Evolutionary conservation across 1,140 invertebrate genomes (phyloP), one percentile per base, ranked within the genome.

Genomic region (Neodiprion lecontei): DNA sequence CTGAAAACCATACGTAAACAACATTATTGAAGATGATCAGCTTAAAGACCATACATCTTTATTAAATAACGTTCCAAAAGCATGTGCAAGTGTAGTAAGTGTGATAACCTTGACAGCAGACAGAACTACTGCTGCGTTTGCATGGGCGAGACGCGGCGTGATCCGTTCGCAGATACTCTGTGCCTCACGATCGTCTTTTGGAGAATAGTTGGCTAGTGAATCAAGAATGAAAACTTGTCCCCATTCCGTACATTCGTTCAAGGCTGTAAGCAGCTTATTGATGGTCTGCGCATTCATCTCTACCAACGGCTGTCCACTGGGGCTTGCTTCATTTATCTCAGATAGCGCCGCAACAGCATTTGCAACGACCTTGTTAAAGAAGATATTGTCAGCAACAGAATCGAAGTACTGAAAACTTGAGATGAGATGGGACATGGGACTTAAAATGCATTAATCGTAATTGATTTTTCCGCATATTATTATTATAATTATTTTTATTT

Each of bases 221-320:
- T 99, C 99, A 76, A 99, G 90, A 81, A 99, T 99, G 90, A 99
- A 99, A 28, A 97, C 98, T 89, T 99, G 98, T 0, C 98, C 98
- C 98, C 98, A 99, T 90, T 99, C 98, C 17, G 98, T 99, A 86
- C 99, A 99, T 87, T 99, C 98, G 88, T 99, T 99, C 12, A 99
- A 90, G 49, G 99, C 99, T 1, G 98, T 99, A 70, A 99, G 88
- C 9, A 99, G 90, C 89, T 99, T 99, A 88, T 99, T 99, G 79
- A 99, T 98, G 0, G 98, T 99, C 76, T 96, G 95, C 48, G 97
- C 94, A 88, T 99, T 99, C 93, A 99, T 96, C 89, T 99, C 97
- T 76, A 99, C 96, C 48, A 99, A 89, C 14, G 97, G 96, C 76
- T 95, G 94, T 10, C 97, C 97, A 78, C 93, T 97, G 8, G 96